Percentiles rank a stretch among this genome's conserved stretches.
phyloP scores from a whole-genome alignment of 2,113 vertebrate species.

The zebrafish (Danio rerio) region GRCz12tu NC_133176.1:7823501-7824000 shows the following conservation, averaged over 20 bases:
- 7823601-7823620: conserved; percentile 39
- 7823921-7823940: too few relatives aligned
- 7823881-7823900: conserved; percentile 39
- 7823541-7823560: conserved; percentile 33
- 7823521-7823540: conserved; percentile 16
- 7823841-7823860: conserved; percentile 93
- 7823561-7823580: conserved; percentile 35
- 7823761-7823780: conserved; percentile 90
- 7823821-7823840: conserved; percentile 85
- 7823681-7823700: conserved; percentile 82
- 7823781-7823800: conserved; percentile 82
- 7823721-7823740: conserved; percentile 88
- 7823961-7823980: too few relatives aligned
- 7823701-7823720: conserved; percentile 80
- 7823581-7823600: conserved; percentile 4
- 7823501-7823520: not conserved
- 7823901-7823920: too few relatives aligned
- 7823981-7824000: too few relatives aligned
- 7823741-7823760: conserved; percentile 78
- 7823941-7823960: too few relatives aligned
- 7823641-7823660: conserved; percentile 79
- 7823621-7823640: conserved; percentile 67
- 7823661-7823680: conserved; percentile 73
- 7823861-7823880: conserved; percentile 65
- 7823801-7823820: conserved; percentile 91